A percentile compares a stretch with the other conserved stretches of the same genome.
Evolutionary conservation across 1,140 invertebrate genomes (phyloP).

Genomic region (Onthophagus taurus): DNA sequence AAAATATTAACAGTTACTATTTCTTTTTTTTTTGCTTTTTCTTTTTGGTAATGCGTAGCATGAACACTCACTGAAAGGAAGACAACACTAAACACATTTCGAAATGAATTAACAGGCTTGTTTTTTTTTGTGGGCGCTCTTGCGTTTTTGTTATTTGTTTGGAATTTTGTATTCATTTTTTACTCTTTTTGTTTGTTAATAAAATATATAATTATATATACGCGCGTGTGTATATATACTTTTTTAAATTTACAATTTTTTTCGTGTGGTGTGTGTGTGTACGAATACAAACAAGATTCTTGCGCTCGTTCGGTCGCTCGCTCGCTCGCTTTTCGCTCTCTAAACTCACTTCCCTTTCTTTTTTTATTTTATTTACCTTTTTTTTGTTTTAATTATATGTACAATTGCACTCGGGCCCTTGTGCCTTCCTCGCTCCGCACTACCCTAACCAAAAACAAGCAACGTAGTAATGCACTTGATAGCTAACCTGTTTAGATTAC

Average conservation of each 20-base stretch:
- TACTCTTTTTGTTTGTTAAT: constrained; percentile 20
- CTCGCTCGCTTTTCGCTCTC: too few relatives aligned
- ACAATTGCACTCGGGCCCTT: constrained; percentile 38
- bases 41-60: constrained; percentile 37
- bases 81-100: constrained; percentile 37
- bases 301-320: too few relatives aligned
- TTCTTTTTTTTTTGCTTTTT: constrained; percentile 26
- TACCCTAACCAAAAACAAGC: constrained; percentile 35
- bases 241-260: too few relatives aligned
- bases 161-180: constrained; percentile 7
- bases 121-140: background rate
- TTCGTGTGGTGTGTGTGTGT: too few relatives aligned
- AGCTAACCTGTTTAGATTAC: constrained; percentile 41
- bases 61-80: constrained; percentile 37
- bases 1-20: constrained; percentile 42
- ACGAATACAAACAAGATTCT: too few relatives aligned
- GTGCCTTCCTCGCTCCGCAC: constrained; percentile 32
- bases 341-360: too few relatives aligned
- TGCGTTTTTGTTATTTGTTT: constrained; percentile 9
- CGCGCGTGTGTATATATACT: too few relatives aligned
- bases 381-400: constrained; percentile 28
- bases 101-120: constrained; percentile 23
- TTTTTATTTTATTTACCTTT: too few relatives aligned
- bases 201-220: constrained; percentile 37
- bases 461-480: constrained; percentile 40